phyloP scores from a whole-genome alignment of 2,888 invertebrate genomes.

The Girardia tigrina region DNA sequence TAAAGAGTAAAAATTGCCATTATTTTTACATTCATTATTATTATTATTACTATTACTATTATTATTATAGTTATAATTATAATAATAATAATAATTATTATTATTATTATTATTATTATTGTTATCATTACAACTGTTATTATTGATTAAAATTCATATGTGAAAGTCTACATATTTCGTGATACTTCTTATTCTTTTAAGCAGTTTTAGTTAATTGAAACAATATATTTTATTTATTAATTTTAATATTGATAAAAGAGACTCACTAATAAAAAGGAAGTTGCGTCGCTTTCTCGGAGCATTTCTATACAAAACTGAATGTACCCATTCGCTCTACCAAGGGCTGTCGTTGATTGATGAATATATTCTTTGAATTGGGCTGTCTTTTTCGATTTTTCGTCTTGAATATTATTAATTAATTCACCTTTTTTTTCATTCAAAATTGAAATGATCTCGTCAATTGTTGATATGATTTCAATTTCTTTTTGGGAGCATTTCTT shows the following conservation, averaged over 20 bases:
- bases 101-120: slow-evolving; percentile 23
- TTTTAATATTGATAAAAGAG: too few relatives aligned
- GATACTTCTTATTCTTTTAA: too few relatives aligned
- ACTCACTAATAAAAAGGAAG: slow-evolving; percentile 78
- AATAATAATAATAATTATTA: neutral
- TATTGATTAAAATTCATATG: too few relatives aligned
- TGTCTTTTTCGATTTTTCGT: slow-evolving; percentile 34
- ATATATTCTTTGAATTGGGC: slow-evolving; percentile 55
- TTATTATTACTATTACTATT: slow-evolving; percentile 16
- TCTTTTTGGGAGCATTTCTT: slow-evolving; percentile 38
- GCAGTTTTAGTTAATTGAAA: too few relatives aligned
- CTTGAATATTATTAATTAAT: slow-evolving; percentile 12
- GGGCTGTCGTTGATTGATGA: slow-evolving; percentile 66
- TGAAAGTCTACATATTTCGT: too few relatives aligned
- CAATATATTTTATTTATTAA: too few relatives aligned
- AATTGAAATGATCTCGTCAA: slow-evolving; percentile 70
- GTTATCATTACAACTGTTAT: neutral
- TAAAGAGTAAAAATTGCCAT: too few relatives aligned
- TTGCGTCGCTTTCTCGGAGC: slow-evolving; percentile 84
- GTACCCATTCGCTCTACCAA: slow-evolving; percentile 81
- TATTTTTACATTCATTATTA: neutral
- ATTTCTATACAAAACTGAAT: slow-evolving; percentile 96
- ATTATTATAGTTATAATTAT: slow-evolving; percentile 4
- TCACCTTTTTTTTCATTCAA: slow-evolving; percentile 63
- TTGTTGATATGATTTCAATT: slow-evolving; percentile 54